A percentile compares a stretch with the other conserved stretches of the same genome.
These are phyloP conservation scores for Ormyrus thymus DNA, from an alignment of 2,888 invertebrate species.

Conservation along the genomic window DNA sequence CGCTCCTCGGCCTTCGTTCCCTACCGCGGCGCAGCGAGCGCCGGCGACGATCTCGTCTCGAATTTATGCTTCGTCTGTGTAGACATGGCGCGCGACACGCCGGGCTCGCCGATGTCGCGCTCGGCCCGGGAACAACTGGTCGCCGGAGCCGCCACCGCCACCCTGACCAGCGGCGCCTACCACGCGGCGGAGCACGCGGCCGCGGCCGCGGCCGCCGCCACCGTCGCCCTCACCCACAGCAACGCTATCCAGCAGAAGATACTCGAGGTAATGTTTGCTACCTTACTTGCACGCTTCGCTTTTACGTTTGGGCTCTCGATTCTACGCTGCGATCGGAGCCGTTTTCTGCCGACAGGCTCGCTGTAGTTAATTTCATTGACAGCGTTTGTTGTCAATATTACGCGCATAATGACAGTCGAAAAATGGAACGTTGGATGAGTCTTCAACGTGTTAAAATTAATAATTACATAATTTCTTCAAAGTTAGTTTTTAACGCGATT, in stretches of 20 bases:
- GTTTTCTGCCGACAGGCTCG: too few relatives aligned
- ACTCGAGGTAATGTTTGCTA: slow-evolving; percentile 78
- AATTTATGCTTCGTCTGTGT: slow-evolving; percentile 62
- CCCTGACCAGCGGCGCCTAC: slow-evolving; percentile 75
- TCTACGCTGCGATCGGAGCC: too few relatives aligned
- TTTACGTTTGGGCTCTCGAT: too few relatives aligned
- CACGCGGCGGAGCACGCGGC: slow-evolving; percentile 74
- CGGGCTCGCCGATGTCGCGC: slow-evolving; percentile 74
- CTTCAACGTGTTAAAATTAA: too few relatives aligned
- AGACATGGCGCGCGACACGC: slow-evolving; percentile 76
- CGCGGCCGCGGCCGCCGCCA: slow-evolving; percentile 52
- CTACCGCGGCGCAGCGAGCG: slow-evolving; percentile 42
- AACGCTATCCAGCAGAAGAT: slow-evolving; percentile 83
- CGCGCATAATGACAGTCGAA: too few relatives aligned
- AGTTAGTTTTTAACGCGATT: too few relatives aligned
- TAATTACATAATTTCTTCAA: too few relatives aligned
- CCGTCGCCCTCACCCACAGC: slow-evolving; percentile 76
- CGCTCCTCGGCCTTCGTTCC: slow-evolving; percentile 59
- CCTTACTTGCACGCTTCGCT: not conserved
- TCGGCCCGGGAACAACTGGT: slow-evolving; percentile 71
- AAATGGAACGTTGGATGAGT: too few relatives aligned
- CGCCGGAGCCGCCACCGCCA: slow-evolving; percentile 71
- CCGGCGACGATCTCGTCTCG: not conserved
- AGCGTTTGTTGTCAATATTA: too few relatives aligned
- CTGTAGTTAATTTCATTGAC: too few relatives aligned